Conservation (phyloP, 2,113 vertebrate genomes). For the Eurypyga helias region DNA sequence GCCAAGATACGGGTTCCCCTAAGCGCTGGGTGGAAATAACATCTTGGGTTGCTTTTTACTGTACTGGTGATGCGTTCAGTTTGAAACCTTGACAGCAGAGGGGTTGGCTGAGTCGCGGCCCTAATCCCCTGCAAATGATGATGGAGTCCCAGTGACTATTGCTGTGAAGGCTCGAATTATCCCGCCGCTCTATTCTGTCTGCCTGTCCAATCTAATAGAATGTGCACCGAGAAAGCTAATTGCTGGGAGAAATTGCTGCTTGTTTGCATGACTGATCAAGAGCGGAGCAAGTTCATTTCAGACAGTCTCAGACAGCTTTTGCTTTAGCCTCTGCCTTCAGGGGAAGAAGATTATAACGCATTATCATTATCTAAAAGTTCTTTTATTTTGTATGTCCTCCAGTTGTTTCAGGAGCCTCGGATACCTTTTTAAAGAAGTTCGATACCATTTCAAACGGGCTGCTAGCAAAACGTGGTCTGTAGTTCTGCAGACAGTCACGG, state of each 20-base stretch:
- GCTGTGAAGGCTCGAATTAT: slow-evolving; percentile 53
- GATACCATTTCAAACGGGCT: not conserved
- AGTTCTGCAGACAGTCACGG: not conserved
- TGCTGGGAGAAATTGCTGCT: slow-evolving; percentile 82
- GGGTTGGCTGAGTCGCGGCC: slow-evolving; percentile 26
- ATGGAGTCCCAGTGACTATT: slow-evolving; percentile 25
- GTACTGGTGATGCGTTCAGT: not conserved
- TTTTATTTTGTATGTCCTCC: slow-evolving; percentile 54
- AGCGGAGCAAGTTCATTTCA: slow-evolving; percentile 80
- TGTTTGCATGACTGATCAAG: slow-evolving; percentile 87
- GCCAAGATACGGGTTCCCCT: not conserved
- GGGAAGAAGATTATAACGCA: slow-evolving; percentile 78
- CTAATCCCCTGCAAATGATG: slow-evolving; percentile 62
- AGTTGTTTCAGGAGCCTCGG: slow-evolving; percentile 40
- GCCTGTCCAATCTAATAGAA: slow-evolving; percentile 81
- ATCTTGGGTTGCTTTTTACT: not conserved
- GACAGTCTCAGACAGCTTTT: slow-evolving; percentile 83
- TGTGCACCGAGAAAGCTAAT: slow-evolving; percentile 81
- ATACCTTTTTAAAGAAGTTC: not conserved
- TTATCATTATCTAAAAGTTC: slow-evolving; percentile 73
- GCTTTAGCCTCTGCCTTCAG: slow-evolving; percentile 82
- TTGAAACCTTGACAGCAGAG: not conserved
- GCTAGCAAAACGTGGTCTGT: not conserved
- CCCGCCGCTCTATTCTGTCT: slow-evolving; percentile 44
- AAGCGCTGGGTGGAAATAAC: not conserved